Conservation (phyloP, 2,113 vertebrate genomes). For the Loxodonta africana region DNA sequence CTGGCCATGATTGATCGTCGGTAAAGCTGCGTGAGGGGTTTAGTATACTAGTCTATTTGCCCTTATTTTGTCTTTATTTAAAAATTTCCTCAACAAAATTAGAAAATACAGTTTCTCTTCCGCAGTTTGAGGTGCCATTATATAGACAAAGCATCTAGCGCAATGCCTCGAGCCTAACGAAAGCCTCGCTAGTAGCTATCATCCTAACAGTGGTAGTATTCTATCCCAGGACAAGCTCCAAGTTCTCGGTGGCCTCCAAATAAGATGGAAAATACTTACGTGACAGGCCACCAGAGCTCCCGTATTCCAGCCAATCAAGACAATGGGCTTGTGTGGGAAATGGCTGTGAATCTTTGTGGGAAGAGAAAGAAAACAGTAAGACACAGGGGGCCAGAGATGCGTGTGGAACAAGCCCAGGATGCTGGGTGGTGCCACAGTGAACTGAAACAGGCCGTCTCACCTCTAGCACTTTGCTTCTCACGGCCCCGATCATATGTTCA, state of each 20-base stretch:
- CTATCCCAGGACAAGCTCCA: neutral
- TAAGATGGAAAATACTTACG: slow-evolving; percentile 87
- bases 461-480: slow-evolving; percentile 96
- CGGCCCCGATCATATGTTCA: slow-evolving; percentile 96
- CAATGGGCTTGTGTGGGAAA: slow-evolving; percentile 97
- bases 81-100: neutral
- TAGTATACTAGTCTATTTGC: neutral
- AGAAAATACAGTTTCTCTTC: slow-evolving; percentile 13
- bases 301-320: slow-evolving; percentile 98
- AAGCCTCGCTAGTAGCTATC: neutral
- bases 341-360: slow-evolving; percentile 94
- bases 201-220: neutral
- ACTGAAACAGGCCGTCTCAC: slow-evolving; percentile 81
- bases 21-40: neutral
- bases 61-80: neutral
- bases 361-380: neutral
- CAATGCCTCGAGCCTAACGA: neutral
- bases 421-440: too few relatives aligned
- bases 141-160: neutral
- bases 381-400: fast-evolving
- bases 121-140: neutral
- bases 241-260: neutral
- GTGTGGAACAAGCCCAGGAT: neutral
- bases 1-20: neutral
- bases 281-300: slow-evolving; percentile 98